Evolutionary conservation across 2,888 invertebrate species (phyloP), one percentile per base, ranked within the genome.

Genomic region (Magallana nippona): DNA sequence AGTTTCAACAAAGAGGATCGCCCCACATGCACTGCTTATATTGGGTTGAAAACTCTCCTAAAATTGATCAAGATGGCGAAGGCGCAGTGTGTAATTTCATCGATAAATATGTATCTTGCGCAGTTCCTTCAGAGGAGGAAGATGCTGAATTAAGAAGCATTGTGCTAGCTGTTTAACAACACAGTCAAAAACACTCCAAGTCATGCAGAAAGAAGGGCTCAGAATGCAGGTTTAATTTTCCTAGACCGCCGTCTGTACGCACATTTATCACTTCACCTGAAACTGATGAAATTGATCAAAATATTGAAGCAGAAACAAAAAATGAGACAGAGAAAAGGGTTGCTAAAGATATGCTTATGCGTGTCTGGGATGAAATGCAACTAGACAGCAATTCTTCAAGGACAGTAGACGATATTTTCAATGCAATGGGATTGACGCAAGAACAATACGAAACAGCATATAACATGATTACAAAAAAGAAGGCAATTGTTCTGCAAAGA

Each of bases 1-100:
- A 88, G 44, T 88, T 87, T 84, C 88, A 88, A 77, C 85, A 87
- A 22, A 82, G 89, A 55, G 88, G 88, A 11, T 88, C 87, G 22
- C 88, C 89, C 10, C 88, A 89, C 71, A 83, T 88, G 44, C 88
- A 89, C 81, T 57, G 78, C 11, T 79, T 89, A 0, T 57, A 86
- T n/a, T 88, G 87, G 82, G 58, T 82, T 19, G 56, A 83, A n/a
- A 78, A 63, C 63, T 60, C 83, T 8, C 81, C 83, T 32, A 71
- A 77, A 77, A 77, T 71, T 55, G 81, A 71, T 17, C 32, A 22
- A 81, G 81, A 80, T 71, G 55, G n/a, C 44, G 60, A 83, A 32
- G 63, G 55, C 10, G 56, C 60, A 71, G 63, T 83, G 19, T n/a
- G 17, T 62, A 19, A 79, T 11, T 80, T 83, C 32, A 57, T 83